These are phyloP conservation scores for Stenichneumon culpator DNA, from an alignment of 2,888 invertebrate species.

Conservation along the genomic window DNA sequence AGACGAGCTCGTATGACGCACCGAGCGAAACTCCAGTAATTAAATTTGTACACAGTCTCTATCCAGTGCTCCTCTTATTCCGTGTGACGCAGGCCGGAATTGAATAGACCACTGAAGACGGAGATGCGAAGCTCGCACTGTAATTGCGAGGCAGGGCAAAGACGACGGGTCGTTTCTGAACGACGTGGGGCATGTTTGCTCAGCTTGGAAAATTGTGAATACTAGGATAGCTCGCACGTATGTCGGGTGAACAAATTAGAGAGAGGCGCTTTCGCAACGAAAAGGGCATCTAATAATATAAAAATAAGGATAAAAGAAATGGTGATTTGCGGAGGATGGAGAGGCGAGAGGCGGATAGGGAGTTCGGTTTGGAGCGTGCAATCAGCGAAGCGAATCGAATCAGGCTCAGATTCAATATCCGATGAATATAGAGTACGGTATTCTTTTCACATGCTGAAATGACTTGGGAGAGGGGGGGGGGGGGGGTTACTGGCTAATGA, in stretches of 20 bases:
- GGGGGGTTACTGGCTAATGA: too few relatives aligned
- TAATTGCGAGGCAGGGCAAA: not conserved
- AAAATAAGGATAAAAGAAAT: not conserved
- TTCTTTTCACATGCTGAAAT: not conserved
- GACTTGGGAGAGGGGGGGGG: too few relatives aligned
- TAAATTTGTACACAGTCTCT: slow-evolving; percentile 7
- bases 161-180: slow-evolving; percentile 6
- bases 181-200: not conserved
- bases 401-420: slow-evolving; percentile 4
- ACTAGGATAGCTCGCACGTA: not conserved
- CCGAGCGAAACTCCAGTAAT: slow-evolving; percentile 34
- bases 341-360: not conserved
- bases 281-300: slow-evolving; percentile 1
- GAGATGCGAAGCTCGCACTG: not conserved
- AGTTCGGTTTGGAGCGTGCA: slow-evolving; percentile 21
- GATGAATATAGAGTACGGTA: not conserved
- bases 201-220: not conserved
- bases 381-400: slow-evolving; percentile 29
- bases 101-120: slow-evolving; percentile 23
- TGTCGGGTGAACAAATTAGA: slow-evolving; percentile 15
- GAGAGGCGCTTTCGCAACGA: slow-evolving; percentile 16
- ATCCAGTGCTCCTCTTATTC: not conserved
- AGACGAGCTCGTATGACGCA: slow-evolving; percentile 14
- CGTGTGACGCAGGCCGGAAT: slow-evolving; percentile 25
- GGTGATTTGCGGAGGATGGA: not conserved